Evolutionary conservation across 2,113 vertebrate species (phyloP), one percentile per base, ranked within the genome.

Genomic region (Phoenicopterus ruber): DNA sequence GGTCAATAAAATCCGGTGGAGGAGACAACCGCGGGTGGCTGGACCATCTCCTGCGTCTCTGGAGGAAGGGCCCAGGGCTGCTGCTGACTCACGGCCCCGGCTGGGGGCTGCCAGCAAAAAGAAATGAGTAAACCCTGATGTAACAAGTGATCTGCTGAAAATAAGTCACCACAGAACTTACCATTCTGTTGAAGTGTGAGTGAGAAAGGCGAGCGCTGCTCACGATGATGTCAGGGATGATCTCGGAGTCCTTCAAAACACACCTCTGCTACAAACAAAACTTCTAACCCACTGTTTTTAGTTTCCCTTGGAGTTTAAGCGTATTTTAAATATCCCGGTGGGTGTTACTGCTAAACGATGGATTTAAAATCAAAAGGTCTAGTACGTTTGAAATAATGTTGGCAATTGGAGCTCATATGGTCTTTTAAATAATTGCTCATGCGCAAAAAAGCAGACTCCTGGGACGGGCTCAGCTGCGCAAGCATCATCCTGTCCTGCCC

Each of bases 251-350:
- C 85, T 81, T 55, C 72, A 84, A 21, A 88, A 83, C 11, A 54
- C 38, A 13, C 44, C 18, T 83, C 3, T 3, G 50, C 26, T 42
- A 9, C 67, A 63, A 84, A 40, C n/a, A 28, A 50, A 90, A 59
- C 50, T 86, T 58, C 34, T 40, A 63, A 36, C 10, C 16, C 24
- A 15, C 46, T 44, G 49, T 49, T 59, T 32, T 24, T 5, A 42
- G 50, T 66, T 77, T 71, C 42, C 26, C 20, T 2, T 38, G 46
- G 67, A 52, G 32, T 67, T 58, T 2, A n/a, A 88, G 17, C 2
- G 0, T 11, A 0, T 29, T n/a, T 54, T 34, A 3, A 18, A 0
- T 22, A 50, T 34, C 25, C 13, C 0, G 0, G 14, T 31, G 82
- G 25, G 46, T 25, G 49, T n/a, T 79, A 28, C 31, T 19, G 31